Evolutionary conservation across 2,888 invertebrate species (phyloP).

Genomic region (Therioaphis trifolii): DNA sequence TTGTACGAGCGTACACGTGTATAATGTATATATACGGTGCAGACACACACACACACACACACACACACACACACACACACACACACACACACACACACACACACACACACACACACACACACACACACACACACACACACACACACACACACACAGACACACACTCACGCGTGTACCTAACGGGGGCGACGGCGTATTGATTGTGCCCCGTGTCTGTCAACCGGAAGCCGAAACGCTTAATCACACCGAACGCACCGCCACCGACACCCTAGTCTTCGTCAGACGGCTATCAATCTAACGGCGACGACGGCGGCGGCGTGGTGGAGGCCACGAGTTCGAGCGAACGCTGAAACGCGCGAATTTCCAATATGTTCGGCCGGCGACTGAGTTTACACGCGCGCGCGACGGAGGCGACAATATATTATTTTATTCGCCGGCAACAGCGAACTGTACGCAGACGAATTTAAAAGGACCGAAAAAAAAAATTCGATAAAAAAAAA

Average conservation of each 20-base stretch:
- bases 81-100: too few species aligned
- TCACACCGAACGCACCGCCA: background rate
- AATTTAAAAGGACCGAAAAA: background rate
- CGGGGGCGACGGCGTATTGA: conserved; percentile 15
- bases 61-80: too few species aligned
- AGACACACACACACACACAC: too few species aligned
- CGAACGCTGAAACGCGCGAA: background rate
- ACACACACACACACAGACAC: too few species aligned
- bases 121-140: too few species aligned
- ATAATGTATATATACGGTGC: too few species aligned
- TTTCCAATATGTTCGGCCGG: background rate
- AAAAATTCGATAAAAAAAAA: too few species aligned
- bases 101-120: too few species aligned
- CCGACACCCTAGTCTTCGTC: too few species aligned
- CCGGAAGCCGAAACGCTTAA: conserved; percentile 38
- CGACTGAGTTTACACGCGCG: background rate
- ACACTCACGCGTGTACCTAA: background rate
- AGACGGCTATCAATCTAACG: conserved; percentile 39
- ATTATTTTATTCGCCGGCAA: too few species aligned
- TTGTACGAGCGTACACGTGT: too few species aligned
- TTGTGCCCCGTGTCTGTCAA: conserved; percentile 35
- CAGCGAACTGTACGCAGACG: background rate
- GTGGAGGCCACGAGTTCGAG: too few species aligned
- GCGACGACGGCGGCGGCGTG: background rate
- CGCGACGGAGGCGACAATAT: background rate